Percentiles rank a stretch among this genome's conserved stretches.
Evolutionary conservation across 2,113 vertebrate species (phyloP).

Genomic region (Burhinus oedicnemus): DNA sequence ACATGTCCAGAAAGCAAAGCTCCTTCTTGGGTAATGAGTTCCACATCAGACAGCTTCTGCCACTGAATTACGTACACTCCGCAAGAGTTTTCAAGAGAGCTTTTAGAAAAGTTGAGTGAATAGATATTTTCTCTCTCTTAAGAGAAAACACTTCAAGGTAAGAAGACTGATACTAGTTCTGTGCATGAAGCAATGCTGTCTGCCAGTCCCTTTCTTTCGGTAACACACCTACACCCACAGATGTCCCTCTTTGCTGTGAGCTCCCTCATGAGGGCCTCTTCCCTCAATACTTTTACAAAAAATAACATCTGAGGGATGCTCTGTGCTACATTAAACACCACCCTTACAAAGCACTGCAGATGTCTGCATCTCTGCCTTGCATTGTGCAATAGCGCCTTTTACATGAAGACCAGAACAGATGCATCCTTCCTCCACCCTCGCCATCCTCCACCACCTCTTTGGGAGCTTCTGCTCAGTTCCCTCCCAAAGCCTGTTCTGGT

Average conservation of each 20-base stretch:
- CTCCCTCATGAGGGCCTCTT: neutral
- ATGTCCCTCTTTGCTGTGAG: neutral
- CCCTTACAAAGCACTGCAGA: neutral
- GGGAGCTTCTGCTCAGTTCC: neutral
- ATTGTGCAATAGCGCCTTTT: neutral
- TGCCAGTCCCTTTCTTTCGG: neutral
- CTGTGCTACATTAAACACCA: neutral
- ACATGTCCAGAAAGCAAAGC: neutral
- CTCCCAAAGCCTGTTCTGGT: neutral
- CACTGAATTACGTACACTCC: neutral
- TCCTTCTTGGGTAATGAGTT: neutral
- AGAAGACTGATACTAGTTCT: neutral
- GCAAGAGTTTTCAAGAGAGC: neutral
- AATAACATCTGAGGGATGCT: accelerated
- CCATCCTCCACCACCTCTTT: neutral
- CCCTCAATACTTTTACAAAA: neutral
- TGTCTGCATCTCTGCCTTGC: neutral
- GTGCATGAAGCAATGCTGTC: neutral
- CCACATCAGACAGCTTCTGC: neutral
- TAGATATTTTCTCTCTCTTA: neutral
- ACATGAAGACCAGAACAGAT: neutral
- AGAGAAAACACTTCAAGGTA: neutral
- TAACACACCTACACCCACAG: neutral
- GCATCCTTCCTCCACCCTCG: accelerated
- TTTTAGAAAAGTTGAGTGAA: neutral